A percentile compares a stretch with the other conserved stretches of the same genome.
phyloP scores from a whole-genome alignment of 2,113 vertebrate genomes.

The Meleagris gallopavo region DNA sequence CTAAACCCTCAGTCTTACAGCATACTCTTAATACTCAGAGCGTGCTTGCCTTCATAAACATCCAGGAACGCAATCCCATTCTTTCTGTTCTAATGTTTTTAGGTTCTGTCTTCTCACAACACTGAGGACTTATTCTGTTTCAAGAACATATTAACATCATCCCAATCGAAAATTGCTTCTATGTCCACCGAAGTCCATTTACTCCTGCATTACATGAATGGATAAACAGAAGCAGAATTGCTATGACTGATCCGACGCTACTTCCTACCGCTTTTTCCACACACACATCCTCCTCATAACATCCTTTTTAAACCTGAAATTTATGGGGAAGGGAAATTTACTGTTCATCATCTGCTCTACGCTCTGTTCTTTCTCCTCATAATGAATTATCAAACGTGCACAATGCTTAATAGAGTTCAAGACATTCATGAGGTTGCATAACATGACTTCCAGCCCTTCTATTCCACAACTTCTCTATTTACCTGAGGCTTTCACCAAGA shows the following conservation, averaged over 20 bases:
- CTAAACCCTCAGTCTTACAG: background rate
- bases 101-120: background rate
- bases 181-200: background rate
- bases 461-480: background rate
- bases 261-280: background rate
- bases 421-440: background rate
- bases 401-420: background rate
- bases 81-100: background rate
- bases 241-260: background rate
- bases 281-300: background rate
- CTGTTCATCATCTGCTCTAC: background rate
- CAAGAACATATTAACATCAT: background rate
- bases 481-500: background rate
- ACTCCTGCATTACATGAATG: background rate
- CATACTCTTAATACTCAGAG: background rate
- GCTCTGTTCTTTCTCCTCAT: background rate
- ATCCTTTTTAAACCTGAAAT: background rate
- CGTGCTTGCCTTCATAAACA: background rate
- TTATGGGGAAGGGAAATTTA: background rate
- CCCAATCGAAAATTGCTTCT: background rate
- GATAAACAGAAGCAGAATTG: background rate
- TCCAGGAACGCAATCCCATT: rapidly evolving
- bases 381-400: background rate
- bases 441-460: background rate
- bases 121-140: background rate